A percentile compares a stretch with the other conserved stretches of the same genome.
Conservation (phyloP, 2,113 vertebrate species). For the Percina caprodes region DNA sequence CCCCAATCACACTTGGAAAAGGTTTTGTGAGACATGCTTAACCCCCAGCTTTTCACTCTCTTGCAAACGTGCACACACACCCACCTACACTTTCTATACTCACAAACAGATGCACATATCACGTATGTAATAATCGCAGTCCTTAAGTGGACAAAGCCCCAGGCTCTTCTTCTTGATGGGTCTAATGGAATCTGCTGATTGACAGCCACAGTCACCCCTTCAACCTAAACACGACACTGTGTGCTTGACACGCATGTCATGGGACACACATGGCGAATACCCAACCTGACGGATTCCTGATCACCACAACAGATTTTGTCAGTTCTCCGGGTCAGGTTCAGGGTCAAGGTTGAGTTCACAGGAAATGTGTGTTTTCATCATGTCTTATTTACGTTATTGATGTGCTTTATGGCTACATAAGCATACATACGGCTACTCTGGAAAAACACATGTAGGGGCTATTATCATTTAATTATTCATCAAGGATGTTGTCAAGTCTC, state of each 20-base stretch:
- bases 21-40: slow-evolving; percentile 42
- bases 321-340: slow-evolving; percentile 18
- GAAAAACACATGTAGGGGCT: slow-evolving; percentile 42
- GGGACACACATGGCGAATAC: slow-evolving; percentile 19
- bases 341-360: slow-evolving; percentile 66
- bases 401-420: slow-evolving; percentile 50
- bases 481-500: slow-evolving; percentile 61
- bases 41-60: background rate
- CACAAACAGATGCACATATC: slow-evolving; percentile 44
- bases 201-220: slow-evolving; percentile 59
- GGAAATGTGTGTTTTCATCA: slow-evolving; percentile 62
- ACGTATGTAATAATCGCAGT: slow-evolving; percentile 41
- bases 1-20: slow-evolving; percentile 55
- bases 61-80: slow-evolving; percentile 13
- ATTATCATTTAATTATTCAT: slow-evolving; percentile 73
- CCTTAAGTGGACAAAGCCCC: slow-evolving; percentile 67
- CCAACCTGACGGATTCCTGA: slow-evolving; percentile 26
- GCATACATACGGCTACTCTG: slow-evolving; percentile 43
- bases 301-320: slow-evolving; percentile 50
- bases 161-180: slow-evolving; percentile 54
- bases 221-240: slow-evolving; percentile 35
- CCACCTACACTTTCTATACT: slow-evolving; percentile 1
- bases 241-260: slow-evolving; percentile 16
- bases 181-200: slow-evolving; percentile 74
- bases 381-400: slow-evolving; percentile 67